phyloP scores from a whole-genome alignment of 2,797 vertebrate species.

The Tenualosa thibaudeaui region DNA sequence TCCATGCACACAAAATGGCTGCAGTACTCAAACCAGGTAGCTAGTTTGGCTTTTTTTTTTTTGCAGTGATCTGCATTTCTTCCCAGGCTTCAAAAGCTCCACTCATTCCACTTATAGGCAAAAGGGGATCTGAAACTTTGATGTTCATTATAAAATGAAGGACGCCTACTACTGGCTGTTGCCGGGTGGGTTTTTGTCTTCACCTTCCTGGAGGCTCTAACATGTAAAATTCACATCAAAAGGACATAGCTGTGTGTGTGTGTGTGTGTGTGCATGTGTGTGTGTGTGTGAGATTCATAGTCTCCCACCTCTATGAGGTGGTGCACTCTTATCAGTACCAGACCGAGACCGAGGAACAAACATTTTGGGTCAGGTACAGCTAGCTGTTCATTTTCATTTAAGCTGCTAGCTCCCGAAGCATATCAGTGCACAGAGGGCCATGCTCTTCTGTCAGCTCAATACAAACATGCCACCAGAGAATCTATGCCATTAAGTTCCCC shows the following conservation, averaged over 20 bases:
- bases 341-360: background rate
- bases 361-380: background rate
- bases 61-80: background rate
- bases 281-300: background rate
- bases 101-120: constrained; percentile 42
- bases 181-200: constrained; percentile 45
- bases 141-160: constrained; percentile 48
- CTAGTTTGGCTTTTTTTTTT: background rate
- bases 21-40: background rate
- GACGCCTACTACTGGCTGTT: constrained; percentile 41
- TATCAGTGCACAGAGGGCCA: background rate
- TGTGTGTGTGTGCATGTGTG: background rate
- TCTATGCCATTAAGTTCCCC: background rate
- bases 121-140: constrained; percentile 54
- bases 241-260: background rate
- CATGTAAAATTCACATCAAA: constrained; percentile 42
- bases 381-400: background rate
- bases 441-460: background rate
- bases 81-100: constrained; percentile 10
- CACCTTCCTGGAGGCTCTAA: constrained; percentile 46
- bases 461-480: background rate
- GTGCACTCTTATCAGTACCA: background rate
- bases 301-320: background rate
- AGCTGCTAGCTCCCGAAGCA: background rate
- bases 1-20: constrained; percentile 12